Base-by-base conservation (phyloP, 2,113 vertebrate genomes). In the Ariopsis seemanni region DNA sequence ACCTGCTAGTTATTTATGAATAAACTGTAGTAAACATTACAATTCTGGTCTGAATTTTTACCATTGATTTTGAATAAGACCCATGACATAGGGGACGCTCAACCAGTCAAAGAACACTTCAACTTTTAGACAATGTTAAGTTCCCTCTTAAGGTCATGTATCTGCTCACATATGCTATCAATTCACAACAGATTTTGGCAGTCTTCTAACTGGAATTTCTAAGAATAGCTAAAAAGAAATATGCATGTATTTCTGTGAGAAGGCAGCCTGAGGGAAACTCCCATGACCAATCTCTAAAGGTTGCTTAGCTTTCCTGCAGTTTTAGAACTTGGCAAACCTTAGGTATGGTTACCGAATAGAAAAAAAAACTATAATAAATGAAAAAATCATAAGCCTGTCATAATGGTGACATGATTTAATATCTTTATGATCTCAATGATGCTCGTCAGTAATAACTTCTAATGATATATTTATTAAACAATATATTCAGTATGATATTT, bases 241-340 rank as follows among this genome's bases (percentile, higher is more conserved):
- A 14, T 7, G 42, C 20, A 34, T 69, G 20, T 55, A 42, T 94
- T 94, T 94, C 65, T 89, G 87, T 95, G 94, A 92, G 95, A 95
- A 94, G 63, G 20, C 0, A 27, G 89, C 0, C 67, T 84, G 50
- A 15, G 69, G 80, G 30, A 88, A 93, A 90, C 93, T 95, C 94
- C 92, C 94, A 95, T 87, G 93, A 92, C 63, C 60, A 67, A 58
- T 82, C 8, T 14, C 34, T 65, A 15, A 25, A 80, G 57, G 87
- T 82, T 75, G n/a, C 71, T 74, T 69, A 53, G 34, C 52, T 14
- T 50, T 65, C 58, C 50, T n/a, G 14, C 52, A 82, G 22, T 25
- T 83, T 62, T 65, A 57, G 9, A 25, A 50, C 53, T 80, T 67
- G 27, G 34, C 58, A 82, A 82, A 82, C 30, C 0, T 22, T 42